phyloP scores from a whole-genome alignment of 2,113 vertebrate species.

The Hydrochoerus hydrochaeris region DNA sequence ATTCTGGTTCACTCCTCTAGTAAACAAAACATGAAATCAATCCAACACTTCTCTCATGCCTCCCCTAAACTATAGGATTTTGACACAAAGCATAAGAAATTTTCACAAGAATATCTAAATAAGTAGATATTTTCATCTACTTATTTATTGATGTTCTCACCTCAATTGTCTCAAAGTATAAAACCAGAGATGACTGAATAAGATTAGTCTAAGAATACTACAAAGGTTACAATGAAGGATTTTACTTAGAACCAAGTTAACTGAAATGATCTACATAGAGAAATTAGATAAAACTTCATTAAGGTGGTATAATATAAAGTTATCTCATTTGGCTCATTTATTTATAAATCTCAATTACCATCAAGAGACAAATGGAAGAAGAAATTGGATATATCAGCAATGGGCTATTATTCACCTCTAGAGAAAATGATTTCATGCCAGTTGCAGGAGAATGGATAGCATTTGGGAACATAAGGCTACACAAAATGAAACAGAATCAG shows the following conservation, averaged over 20 bases:
- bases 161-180: background rate
- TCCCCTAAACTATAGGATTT: background rate
- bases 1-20: background rate
- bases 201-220: background rate
- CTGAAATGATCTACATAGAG: background rate
- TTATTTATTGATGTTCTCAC: background rate
- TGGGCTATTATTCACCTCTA: background rate
- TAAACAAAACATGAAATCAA: background rate
- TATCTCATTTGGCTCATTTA: background rate
- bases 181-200: background rate
- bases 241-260: background rate
- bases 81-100: background rate
- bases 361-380: background rate
- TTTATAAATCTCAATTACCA: background rate
- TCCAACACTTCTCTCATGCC: background rate
- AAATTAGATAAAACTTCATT: background rate
- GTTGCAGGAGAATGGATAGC: background rate
- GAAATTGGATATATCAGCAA: background rate
- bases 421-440: background rate
- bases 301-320: background rate
- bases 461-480: background rate
- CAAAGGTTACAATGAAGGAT: background rate
- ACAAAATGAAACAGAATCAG: background rate
- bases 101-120: too few relatives aligned
- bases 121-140: background rate